Base-by-base conservation (phyloP, 2,888 invertebrate genomes). In the Vesta saturnalis region DNA sequence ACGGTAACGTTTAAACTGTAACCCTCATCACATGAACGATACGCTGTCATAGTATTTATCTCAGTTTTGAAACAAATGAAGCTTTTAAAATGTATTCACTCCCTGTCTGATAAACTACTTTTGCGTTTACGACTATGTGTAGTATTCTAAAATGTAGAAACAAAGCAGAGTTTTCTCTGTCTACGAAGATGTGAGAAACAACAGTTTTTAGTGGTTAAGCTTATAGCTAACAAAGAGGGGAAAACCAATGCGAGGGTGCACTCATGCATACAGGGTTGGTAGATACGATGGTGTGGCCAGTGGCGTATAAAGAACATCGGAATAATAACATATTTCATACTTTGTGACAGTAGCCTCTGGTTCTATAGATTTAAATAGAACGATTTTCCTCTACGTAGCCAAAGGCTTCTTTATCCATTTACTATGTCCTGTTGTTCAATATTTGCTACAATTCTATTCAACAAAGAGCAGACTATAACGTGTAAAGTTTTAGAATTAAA, bases 51-150 rank as follows among this genome's bases (percentile, higher is more conserved):
- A 64, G 60, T 64, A 43, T 71, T 71, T 71, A 71, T 71, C 68
- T 71, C 58, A 55, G 71, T 69, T 68, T 65, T n/a, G 61, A 71
- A 71, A 71, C 68, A 71, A 69, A 71, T 71, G 71, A 68, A 71
- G 64, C 68, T 64, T 71, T 64, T 62, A 71, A 71, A 68, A 65
- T 60, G 57, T 39, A 59, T 59, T 62, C 60, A 54, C 2, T 67
- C 39, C 39, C n/a, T n/a, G 57, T 39, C 62, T 66, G 68, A 66
- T 71, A 71, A 71, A 71, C 68, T 62, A 65, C 65, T 68, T 49
- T 19, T 12, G 23, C 30, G 59, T 58, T 68, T 47, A 47, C 15
- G 12, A 43, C 57, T 55, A 56, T 19, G 63, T 63, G 56, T 55
- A 47, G 19, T n/a, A n/a, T n/a, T n/a, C n/a, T n/a, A n/a, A n/a